Percentiles rank a stretch among this genome's conserved stretches.
phyloP scores from a whole-genome alignment of 1,140 invertebrate species.

The Psilanteris sp. region DNA sequence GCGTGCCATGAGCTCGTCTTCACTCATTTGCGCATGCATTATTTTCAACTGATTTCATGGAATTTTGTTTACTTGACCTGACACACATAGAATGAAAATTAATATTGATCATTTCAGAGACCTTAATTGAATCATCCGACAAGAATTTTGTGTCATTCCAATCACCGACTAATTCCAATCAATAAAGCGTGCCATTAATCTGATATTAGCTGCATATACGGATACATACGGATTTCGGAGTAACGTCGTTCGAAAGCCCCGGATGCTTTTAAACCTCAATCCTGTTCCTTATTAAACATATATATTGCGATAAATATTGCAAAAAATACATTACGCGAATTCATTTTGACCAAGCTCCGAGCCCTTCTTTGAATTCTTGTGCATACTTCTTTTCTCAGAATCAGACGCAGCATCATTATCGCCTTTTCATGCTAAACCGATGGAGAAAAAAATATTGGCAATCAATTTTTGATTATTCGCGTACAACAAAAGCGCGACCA shows the following conservation, averaged over 20 bases:
- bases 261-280: conserved; percentile 17
- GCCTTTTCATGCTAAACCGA: conserved; percentile 30
- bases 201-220: too few species aligned
- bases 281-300: conserved; percentile 10
- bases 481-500: background rate
- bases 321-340: conserved; percentile 22
- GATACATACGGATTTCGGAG: too few species aligned
- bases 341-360: conserved; percentile 23
- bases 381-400: conserved; percentile 44
- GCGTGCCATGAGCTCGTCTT: conserved; percentile 67
- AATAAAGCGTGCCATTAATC: too few species aligned
- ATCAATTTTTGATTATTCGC: conserved; percentile 45
- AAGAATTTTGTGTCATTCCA: background rate
- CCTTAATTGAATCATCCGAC: conserved; percentile 28
- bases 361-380: conserved; percentile 25
- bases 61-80: conserved; percentile 53
- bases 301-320: conserved; percentile 22
- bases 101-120: conserved; percentile 20
- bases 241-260: background rate
- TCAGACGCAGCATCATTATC: conserved; percentile 48
- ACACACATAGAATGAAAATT: conserved; percentile 35
- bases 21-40: conserved; percentile 55
- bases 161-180: background rate
- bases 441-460: conserved; percentile 32
- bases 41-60: conserved; percentile 42